Evolutionary conservation across 2,797 vertebrate genomes (phyloP), one percentile per base, ranked within the genome.

Genomic region (Alcedo atthis): DNA sequence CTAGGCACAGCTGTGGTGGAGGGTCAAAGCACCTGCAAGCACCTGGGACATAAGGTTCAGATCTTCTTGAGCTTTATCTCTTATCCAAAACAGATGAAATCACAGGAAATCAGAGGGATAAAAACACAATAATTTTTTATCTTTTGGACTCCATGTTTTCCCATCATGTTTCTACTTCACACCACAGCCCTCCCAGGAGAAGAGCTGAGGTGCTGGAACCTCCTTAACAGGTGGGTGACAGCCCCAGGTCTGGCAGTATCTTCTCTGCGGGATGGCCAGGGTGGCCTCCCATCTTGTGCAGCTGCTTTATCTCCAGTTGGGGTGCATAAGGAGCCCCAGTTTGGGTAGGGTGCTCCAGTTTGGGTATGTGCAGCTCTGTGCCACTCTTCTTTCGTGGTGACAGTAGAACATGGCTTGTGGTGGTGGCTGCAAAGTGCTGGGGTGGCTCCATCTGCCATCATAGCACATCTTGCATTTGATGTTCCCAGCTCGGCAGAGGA

Each of bases 341-440:
- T 69, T 8, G 71, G 32, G 68, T 5, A 2, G 24, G 42, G 37
- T 32, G 19, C 9, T 71, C 81, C 75, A 14, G n/a, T 63, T 25
- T 10, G 77, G 46, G 49, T n/a, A 12, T 3, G 1, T 1, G 9
- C 16, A 17, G 64, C n/a, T 26, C 53, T 26, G 21, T 8, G 49
- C 75, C 20, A 48, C 12, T 46, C 14, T 42, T 43, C 20, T 62
- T 69, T 24, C 4, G 1, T 2, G 3, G 40, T 24, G 63, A 2
- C 22, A 3, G n/a, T 2, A 3, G 75, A 15, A 10, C 2, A 2
- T 13, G 69, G 43, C 43, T 53, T 3, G 0, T 28, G 28, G 24
- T 16, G 59, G 53, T 16, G 4, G 4, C 48, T 21, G 76, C 14
- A 49, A 11, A 6, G 2, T 2, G 0, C 5, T 0, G 1, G 40